Conservation (phyloP, 2,888 invertebrate genomes). For the Ochropleura leucogaster region DNA sequence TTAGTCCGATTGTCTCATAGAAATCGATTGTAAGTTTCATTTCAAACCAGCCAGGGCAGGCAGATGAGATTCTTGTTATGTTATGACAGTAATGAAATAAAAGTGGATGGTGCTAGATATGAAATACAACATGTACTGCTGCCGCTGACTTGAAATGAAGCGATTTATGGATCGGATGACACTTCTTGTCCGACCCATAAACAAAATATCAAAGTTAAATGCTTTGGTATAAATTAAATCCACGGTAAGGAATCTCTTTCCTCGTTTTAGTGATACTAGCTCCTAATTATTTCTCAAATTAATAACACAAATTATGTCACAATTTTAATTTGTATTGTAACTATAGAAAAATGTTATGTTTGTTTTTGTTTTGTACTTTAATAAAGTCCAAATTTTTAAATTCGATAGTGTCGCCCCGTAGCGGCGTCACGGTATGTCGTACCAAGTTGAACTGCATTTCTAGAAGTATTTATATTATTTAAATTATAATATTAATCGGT, state of each 20-base stretch:
- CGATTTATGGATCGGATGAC: constrained; percentile 87
- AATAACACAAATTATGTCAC: constrained; percentile 89
- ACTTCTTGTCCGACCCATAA: constrained; percentile 87
- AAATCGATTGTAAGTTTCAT: constrained; percentile 83
- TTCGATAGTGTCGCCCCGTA: constrained; percentile 77
- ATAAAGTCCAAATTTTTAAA: constrained; percentile 81
- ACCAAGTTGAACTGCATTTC: constrained; percentile 90
- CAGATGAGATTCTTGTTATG: constrained; percentile 66
- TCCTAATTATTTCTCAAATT: constrained; percentile 88
- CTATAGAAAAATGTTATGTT: constrained; percentile 87
- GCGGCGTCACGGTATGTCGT: constrained; percentile 82
- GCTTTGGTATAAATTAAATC: constrained; percentile 77
- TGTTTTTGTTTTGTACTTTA: constrained; percentile 88
- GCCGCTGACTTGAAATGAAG: constrained; percentile 88
- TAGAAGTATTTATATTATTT: constrained; percentile 89
- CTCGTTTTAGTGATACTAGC: constrained; percentile 90
- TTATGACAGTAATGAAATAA: constrained; percentile 53
- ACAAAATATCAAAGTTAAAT: constrained; percentile 70
- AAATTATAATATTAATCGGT: constrained; percentile 86
- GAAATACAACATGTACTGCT: constrained; percentile 53
- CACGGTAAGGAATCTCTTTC: constrained; percentile 87
- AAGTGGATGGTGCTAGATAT: constrained; percentile 82
- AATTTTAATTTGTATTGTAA: constrained; percentile 85
- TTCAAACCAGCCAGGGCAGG: constrained; percentile 84
- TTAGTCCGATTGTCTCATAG: constrained; percentile 76